Percentiles rank a stretch among this genome's conserved stretches.
Evolutionary conservation across 2,113 vertebrate species (phyloP).

Genomic region (Haliaeetus leucogaster): DNA sequence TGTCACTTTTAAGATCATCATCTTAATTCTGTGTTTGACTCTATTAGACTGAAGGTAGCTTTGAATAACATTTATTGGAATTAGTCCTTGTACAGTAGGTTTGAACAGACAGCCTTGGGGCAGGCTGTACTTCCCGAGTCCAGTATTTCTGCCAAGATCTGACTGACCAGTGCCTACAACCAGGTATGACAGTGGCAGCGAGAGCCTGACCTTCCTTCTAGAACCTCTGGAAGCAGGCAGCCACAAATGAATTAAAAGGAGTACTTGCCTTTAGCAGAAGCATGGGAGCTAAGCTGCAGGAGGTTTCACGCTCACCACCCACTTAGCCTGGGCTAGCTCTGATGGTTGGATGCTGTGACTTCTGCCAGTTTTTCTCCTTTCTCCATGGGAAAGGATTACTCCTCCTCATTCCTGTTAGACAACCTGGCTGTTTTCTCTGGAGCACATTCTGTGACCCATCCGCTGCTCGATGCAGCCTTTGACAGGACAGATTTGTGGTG

Average conservation of each 20-base stretch:
- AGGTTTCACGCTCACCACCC: neutral
- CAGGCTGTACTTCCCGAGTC: neutral
- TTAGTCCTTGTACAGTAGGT: neutral
- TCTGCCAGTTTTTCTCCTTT: neutral
- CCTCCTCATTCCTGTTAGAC: neutral
- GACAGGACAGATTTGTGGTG: neutral
- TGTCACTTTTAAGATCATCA: neutral
- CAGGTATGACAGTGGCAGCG: rapidly evolving
- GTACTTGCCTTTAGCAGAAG: neutral
- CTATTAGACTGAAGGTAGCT: neutral
- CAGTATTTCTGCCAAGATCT: neutral
- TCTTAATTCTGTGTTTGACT: neutral
- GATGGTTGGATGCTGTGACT: neutral
- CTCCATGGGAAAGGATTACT: neutral
- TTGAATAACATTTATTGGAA: neutral
- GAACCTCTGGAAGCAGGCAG: neutral
- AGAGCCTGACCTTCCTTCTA: neutral
- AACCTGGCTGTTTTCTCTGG: neutral
- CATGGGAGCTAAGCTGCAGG: neutral
- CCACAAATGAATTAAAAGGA: neutral
- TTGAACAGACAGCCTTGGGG: neutral
- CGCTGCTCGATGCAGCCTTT: neutral
- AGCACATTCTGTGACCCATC: neutral
- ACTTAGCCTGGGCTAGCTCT: neutral
- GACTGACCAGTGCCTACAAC: neutral